These are phyloP conservation scores for Agrochola litura DNA, from an alignment of 2,888 invertebrate species.

Conservation along the genomic window DNA sequence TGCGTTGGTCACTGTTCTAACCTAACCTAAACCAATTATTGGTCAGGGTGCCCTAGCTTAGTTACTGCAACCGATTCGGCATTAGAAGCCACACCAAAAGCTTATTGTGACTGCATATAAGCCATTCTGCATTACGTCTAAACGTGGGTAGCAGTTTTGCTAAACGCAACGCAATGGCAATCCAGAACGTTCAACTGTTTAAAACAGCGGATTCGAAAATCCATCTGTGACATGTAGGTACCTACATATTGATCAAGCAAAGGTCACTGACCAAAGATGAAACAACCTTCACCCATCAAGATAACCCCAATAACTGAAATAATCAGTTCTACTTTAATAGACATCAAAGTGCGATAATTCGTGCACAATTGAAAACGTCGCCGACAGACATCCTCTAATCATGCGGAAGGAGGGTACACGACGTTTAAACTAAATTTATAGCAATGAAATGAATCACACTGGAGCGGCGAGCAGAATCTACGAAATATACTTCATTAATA, in stretches of 20 bases:
- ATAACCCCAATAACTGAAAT: slow-evolving; percentile 49
- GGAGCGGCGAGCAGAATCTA: slow-evolving; percentile 63
- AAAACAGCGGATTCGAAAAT: too few species aligned
- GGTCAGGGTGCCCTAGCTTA: too few species aligned
- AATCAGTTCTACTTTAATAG: slow-evolving; percentile 57
- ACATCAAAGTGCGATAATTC: slow-evolving; percentile 71
- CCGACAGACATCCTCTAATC: slow-evolving; percentile 78
- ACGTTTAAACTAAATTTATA: slow-evolving; percentile 77
- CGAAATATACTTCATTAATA: slow-evolving; percentile 68
- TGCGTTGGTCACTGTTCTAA: too few species aligned
- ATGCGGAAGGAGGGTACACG: slow-evolving; percentile 74
- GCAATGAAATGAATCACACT: slow-evolving; percentile 72
- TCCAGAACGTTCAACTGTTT: too few species aligned
- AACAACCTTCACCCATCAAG: slow-evolving; percentile 20
- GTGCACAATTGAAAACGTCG: slow-evolving; percentile 72
- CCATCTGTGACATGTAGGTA: background rate
- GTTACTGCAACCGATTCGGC: too few species aligned
- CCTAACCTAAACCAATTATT: too few species aligned
- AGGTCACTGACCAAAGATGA: background rate
- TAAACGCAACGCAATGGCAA: too few species aligned
- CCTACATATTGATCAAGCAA: background rate
- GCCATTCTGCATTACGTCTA: too few species aligned
- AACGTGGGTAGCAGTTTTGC: too few species aligned
- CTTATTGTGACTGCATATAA: too few species aligned
- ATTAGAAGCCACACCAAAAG: too few species aligned